Conservation (phyloP, 1,140 invertebrate species). For the Globodera ellingtonae region DNA sequence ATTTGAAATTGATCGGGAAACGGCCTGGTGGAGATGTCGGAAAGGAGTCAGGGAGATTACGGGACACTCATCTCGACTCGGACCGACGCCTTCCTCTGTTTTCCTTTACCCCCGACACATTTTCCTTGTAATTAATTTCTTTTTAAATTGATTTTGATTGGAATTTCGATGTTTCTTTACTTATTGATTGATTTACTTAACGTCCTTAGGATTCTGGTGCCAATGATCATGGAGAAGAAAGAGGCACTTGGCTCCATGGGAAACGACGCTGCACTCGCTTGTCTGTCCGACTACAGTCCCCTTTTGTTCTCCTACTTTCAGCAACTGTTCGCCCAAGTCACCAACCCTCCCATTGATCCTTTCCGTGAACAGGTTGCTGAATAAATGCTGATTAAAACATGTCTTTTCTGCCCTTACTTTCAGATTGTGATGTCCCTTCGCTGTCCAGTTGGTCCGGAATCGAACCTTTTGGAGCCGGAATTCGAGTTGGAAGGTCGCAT, state of each 20-base stretch:
- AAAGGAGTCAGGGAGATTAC: slow-evolving; percentile 46
- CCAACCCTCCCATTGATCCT: slow-evolving; percentile 99
- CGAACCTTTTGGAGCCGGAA: slow-evolving; percentile 88
- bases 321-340: slow-evolving; percentile 98
- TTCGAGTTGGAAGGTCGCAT: slow-evolving; percentile 86
- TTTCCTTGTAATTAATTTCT: slow-evolving; percentile 74
- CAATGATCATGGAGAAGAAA: slow-evolving; percentile 96
- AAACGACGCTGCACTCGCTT: slow-evolving; percentile 94
- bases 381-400: neutral
- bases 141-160: neutral
- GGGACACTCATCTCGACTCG: slow-evolving; percentile 70
- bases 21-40: slow-evolving; percentile 63
- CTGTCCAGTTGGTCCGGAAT: slow-evolving; percentile 78
- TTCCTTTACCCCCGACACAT: slow-evolving; percentile 91
- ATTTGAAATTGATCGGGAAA: slow-evolving; percentile 41
- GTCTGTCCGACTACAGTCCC: slow-evolving; percentile 90
- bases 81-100: slow-evolving; percentile 87
- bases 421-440: slow-evolving; percentile 92
- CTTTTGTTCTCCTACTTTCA: slow-evolving; percentile 96
- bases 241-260: slow-evolving; percentile 99
- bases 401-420: neutral
- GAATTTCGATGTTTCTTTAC: neutral
- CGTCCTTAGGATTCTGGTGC: slow-evolving; percentile 74
- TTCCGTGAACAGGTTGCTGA: slow-evolving; percentile 79
- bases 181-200: neutral